Percentiles rank a stretch among this genome's conserved stretches.
Evolutionary conservation across 2,113 vertebrate species (phyloP).

Genomic region (Callipepla californica): DNA sequence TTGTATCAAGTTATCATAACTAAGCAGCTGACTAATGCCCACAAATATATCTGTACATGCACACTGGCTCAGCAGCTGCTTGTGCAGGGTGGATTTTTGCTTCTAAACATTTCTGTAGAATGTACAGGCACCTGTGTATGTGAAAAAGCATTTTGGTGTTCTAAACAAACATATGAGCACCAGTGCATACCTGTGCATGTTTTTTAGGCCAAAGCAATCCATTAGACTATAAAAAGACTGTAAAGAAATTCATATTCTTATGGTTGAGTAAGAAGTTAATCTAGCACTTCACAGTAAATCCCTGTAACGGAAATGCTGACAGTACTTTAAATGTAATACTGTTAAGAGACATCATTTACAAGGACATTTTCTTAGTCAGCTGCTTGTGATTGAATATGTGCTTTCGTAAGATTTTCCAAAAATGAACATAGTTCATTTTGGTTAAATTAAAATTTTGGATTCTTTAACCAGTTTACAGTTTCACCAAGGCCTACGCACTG

Average conservation of each 20-base stretch:
- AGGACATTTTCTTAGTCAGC: neutral
- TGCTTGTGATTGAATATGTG: neutral
- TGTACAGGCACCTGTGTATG: neutral
- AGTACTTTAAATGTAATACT: neutral
- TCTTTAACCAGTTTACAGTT: neutral
- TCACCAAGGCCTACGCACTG: neutral
- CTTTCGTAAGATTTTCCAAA: neutral
- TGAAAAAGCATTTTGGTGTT: neutral
- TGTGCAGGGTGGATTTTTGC: neutral
- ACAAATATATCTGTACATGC: constrained; percentile 28
- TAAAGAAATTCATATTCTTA: neutral
- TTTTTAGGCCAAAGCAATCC: neutral
- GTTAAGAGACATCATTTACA: neutral
- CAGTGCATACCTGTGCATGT: neutral
- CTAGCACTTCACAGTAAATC: neutral
- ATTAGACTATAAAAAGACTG: neutral
- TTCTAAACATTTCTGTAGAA: neutral
- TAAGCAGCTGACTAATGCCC: constrained; percentile 45
- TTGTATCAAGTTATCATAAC: constrained; percentile 60
- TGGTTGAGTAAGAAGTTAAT: neutral
- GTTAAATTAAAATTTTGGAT: neutral
- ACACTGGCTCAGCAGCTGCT: neutral
- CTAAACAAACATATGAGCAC: neutral
- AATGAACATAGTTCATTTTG: neutral
- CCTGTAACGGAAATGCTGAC: neutral